Base-by-base conservation (phyloP, 1,140 invertebrate genomes). In the Drosophila insularis region DNA sequence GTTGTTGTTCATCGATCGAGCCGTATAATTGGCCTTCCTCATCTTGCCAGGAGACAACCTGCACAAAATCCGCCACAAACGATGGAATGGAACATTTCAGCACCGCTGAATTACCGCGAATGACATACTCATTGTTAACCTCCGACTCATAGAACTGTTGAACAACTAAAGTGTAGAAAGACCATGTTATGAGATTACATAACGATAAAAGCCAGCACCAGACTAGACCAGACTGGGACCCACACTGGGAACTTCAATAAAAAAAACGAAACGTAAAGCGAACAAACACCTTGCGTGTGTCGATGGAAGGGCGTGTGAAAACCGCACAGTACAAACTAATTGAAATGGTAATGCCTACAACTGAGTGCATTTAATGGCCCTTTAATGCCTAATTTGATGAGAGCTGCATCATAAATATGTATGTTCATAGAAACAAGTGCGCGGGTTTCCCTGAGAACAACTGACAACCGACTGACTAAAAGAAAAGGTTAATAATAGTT, bases 71-170 rank as follows among this genome's bases (percentile, higher is more conserved):
- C 62, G 94, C 94, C 54, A 95, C 94, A 89, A 95, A 96, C 17
- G 93, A 94, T 14, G 95, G 95, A 66, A 96, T 95, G 68, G 93
- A 93, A 89, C 95, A 95, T 89, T 94, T 95, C 14, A 95, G 90
- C 11, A 96, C 93, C 8, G 95, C 95, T 31, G 95, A 93, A 89
- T 95, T 95, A 61, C 95, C 95, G 21, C 94, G 90, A 69, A 95
- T 95, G 40, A 95, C 94, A 92, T 95, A 95, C 72, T 94, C 94
- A 71, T 94, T 93, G 93, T 97, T 97, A 50, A 96, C 95, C 54
- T 96, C 95, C 81, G 96, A 95, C 50, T 96, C 95, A 86, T 96
- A 95, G 92, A 97, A 97, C 90, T 95, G 94, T 86, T 96, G 96
- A 79, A 95, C 95, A 66, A 97, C 95, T 91, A 50, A n/a, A 74